Evolutionary conservation across 2,888 invertebrate genomes (phyloP).

Genomic region (Serrognathus titanus): DNA sequence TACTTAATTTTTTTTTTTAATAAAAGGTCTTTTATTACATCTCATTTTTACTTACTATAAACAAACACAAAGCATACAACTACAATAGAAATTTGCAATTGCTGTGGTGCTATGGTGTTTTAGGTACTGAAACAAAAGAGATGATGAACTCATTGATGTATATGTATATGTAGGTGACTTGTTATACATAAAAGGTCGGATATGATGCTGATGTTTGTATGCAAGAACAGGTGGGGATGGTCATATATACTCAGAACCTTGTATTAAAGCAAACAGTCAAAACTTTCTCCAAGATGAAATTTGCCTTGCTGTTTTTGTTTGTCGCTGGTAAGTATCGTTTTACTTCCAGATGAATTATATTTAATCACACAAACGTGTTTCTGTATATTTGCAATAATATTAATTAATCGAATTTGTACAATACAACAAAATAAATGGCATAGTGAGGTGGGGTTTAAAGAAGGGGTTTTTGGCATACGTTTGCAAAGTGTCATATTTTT

Average conservation of each 20-base stretch:
- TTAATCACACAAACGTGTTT: too few relatives aligned
- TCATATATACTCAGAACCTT: too few relatives aligned
- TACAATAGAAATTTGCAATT: too few relatives aligned
- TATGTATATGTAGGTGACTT: neutral
- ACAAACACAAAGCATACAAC: too few relatives aligned
- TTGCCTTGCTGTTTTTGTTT: slow-evolving; percentile 5
- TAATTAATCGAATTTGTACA: too few relatives aligned
- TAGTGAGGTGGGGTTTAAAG: neutral
- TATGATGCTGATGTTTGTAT: neutral
- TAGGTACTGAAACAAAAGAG: too few relatives aligned
- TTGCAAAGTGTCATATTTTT: neutral
- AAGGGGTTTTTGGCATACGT: neutral
- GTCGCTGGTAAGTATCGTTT: slow-evolving; percentile 8
- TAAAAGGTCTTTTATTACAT: too few relatives aligned
- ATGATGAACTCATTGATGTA: neutral
- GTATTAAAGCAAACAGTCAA: too few relatives aligned
- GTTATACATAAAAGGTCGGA: neutral
- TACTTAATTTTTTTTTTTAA: too few relatives aligned
- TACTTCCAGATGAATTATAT: neutral
- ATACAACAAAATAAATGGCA: neutral
- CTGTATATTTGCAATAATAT: too few relatives aligned
- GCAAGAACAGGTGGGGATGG: neutral
- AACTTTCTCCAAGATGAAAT: slow-evolving; percentile 6
- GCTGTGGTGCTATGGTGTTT: too few relatives aligned
- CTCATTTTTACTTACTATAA: too few relatives aligned